Percentiles rank a stretch among this genome's conserved stretches.
Evolutionary conservation across 2,797 vertebrate species (phyloP).

Genomic region (Clamator glandarius): DNA sequence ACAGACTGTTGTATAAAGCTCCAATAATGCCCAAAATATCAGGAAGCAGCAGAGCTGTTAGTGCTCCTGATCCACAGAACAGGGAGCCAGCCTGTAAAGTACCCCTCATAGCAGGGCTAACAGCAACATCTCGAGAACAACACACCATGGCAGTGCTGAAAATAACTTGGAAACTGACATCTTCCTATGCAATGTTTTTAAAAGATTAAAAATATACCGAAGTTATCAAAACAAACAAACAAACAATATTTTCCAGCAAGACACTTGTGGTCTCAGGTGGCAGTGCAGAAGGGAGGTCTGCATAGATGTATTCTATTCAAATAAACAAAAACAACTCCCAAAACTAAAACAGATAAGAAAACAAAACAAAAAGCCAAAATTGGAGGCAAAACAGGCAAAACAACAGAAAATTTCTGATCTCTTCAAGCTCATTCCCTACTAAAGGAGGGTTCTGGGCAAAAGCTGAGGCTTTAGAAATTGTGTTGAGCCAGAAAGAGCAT

Average conservation of each 20-base stretch:
- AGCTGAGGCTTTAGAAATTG: too few relatives aligned
- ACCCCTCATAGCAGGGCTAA: too few relatives aligned
- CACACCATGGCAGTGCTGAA: background rate
- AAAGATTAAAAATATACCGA: background rate
- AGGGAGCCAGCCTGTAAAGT: background rate
- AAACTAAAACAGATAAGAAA: background rate
- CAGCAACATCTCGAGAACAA: background rate
- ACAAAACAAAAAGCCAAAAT: background rate
- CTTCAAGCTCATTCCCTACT: background rate
- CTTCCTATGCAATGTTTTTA: background rate
- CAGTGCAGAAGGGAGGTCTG: background rate
- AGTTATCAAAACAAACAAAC: background rate
- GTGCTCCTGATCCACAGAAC: background rate
- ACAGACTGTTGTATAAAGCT: background rate
- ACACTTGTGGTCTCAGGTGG: background rate
- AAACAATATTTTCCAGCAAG: background rate
- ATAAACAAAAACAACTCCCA: background rate
- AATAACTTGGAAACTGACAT: background rate
- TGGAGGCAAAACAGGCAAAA: accelerated
- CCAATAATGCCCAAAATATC: background rate
- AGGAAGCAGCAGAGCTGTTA: background rate
- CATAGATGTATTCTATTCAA: background rate
- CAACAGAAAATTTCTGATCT: background rate
- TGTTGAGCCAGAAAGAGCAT: background rate
- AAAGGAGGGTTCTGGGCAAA: background rate